Evolutionary conservation across 2,888 invertebrate genomes (phyloP).

Genomic region (Horisme vitalbata): DNA sequence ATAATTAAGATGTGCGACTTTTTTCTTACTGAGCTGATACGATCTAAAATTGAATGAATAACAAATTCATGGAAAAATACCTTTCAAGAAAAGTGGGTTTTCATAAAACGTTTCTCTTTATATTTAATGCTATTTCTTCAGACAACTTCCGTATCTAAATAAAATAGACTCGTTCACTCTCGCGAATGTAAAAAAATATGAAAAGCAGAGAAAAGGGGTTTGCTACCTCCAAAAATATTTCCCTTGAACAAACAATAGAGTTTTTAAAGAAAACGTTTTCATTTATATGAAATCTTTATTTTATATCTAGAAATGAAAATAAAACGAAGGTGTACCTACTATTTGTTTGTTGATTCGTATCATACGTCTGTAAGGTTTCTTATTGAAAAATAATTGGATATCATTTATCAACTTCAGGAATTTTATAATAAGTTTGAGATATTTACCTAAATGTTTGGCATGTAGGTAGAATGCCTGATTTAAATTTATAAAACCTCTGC

Average conservation of each 20-base stretch:
- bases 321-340: constrained; percentile 25
- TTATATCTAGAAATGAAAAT: constrained; percentile 40
- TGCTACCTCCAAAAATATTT: constrained; percentile 42
- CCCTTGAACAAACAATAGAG: constrained; percentile 50
- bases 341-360: constrained; percentile 10
- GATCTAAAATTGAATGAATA: too few species aligned
- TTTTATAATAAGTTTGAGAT: neutral
- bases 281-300: constrained; percentile 51
- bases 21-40: too few species aligned
- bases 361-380: constrained; percentile 9
- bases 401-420: neutral
- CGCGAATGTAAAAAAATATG: constrained; percentile 5
- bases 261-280: constrained; percentile 50
- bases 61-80: too few species aligned
- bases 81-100: too few species aligned
- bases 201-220: constrained; percentile 39
- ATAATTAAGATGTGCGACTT: too few species aligned
- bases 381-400: neutral
- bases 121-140: neutral
- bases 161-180: neutral
- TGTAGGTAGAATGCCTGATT: too few species aligned
- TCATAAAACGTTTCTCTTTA: neutral
- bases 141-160: neutral
- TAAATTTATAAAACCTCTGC: too few species aligned
- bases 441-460: too few species aligned